These are phyloP conservation scores for Habroteleia sp. DNA, from an alignment of 2,888 invertebrate species.

Conservation along the genomic window DNA sequence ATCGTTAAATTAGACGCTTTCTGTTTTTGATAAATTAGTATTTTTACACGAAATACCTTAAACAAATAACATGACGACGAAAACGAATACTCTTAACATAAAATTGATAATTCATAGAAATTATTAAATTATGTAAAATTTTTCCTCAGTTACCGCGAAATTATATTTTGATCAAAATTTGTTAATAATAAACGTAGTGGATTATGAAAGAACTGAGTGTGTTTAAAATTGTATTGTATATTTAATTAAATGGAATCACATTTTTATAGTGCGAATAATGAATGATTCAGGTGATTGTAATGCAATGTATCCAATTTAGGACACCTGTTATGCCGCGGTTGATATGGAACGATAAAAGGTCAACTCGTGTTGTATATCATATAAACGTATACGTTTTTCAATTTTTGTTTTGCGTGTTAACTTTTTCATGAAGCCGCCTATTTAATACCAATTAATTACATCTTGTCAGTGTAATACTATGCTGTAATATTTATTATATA, in stretches of 20 bases:
- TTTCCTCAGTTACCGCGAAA: no score
- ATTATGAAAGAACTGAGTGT: no score
- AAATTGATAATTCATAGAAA: no score
- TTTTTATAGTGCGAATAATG: not conserved
- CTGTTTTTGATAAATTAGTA: no score
- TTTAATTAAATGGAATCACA: not conserved
- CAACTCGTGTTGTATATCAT: slow-evolving; percentile 13
- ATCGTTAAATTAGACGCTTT: no score
- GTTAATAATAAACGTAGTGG: no score
- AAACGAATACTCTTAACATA: no score
- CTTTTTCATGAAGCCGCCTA: slow-evolving; percentile 27
- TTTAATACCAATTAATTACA: slow-evolving; percentile 33
- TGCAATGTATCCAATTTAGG: slow-evolving; percentile 12
- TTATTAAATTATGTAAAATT: no score
- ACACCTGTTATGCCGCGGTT: slow-evolving; percentile 21
- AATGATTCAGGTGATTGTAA: not conserved
- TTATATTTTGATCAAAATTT: no score
- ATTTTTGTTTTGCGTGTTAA: slow-evolving; percentile 19
- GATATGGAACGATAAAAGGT: slow-evolving; percentile 38
- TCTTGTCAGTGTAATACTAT: slow-evolving; percentile 19
- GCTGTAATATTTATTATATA: slow-evolving; percentile 27
- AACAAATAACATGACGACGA: no score
- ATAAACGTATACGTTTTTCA: slow-evolving; percentile 16
- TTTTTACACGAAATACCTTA: no score
- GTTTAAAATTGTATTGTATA: no score